Base-by-base conservation (phyloP, 2,888 invertebrate species). In the Cosmorhoe ocellata region DNA sequence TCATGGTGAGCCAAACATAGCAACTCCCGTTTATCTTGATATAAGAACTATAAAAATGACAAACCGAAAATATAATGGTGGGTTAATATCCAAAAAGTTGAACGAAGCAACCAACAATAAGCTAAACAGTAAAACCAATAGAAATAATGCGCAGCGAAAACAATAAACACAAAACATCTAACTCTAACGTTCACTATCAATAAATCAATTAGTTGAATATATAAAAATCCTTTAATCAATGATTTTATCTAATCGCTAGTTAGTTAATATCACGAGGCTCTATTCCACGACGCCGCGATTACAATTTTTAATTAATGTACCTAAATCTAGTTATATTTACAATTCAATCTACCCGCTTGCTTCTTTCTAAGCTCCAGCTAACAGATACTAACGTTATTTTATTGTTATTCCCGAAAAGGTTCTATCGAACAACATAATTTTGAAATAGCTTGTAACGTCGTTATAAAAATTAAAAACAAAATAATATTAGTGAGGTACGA, bases 181-280 rank as follows among this genome's bases (percentile, higher is more conserved):
- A 74, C 69, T 75, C 84, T 88, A 88, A 77, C 84, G 84, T 88
- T 87, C 71, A 83, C 87, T 87, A 90, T 77, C 71, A 80, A 86
- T 88, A 83, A 84, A 88, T 85, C 84, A 83, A 86, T 88, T 84
- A 88, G 83, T 86, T 85, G 87, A 89, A 89, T 89, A 90, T 89
- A 89, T 89, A 89, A 88, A 89, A 90, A 87, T 86, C 81, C 85
- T 74, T 85, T 88, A 84, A 78, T 84, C 87, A 88, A 86, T 87
- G 88, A 85, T 89, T 88, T 87, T 79, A 85, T 85, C 84, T 88
- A 89, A 87, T 85, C 78, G 79, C 84, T 89, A 88, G 85, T 81
- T 86, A 84, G 76, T 86, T 87, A 79, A 89, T 90, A 90, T 90
- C 90, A 90, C 90, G 90, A 85, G 89, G 90, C 87, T 79, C 74